phyloP scores from a whole-genome alignment of 2,888 invertebrate species.

The Brachypalpus laphriformis region DNA sequence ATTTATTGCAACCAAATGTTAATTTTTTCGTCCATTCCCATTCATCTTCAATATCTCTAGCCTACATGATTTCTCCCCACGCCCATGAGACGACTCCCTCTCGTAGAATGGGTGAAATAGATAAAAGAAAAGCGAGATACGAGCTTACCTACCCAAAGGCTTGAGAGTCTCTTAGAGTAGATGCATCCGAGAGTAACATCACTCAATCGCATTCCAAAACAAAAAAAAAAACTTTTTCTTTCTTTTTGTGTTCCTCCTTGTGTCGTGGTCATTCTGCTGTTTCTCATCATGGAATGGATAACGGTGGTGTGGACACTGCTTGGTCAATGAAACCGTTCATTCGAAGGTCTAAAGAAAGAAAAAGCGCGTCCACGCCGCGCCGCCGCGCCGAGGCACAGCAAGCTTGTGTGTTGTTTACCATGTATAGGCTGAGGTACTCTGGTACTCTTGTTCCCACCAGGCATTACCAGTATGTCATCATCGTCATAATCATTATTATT shows the following conservation, averaged over 20 bases:
- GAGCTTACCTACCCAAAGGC: background rate
- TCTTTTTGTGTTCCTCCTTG: background rate
- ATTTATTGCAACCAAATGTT: conserved; percentile 44
- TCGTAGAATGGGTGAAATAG: conserved; percentile 26
- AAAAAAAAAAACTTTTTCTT: background rate
- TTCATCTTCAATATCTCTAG: conserved; percentile 18
- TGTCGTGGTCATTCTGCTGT: background rate
- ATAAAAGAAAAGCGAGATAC: conserved; percentile 29
- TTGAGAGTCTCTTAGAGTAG: background rate
- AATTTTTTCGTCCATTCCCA: conserved; percentile 10
- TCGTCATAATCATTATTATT: background rate
- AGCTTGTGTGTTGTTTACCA: background rate
- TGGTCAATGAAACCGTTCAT: conserved; percentile 51
- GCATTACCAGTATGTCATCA: conserved; percentile 28
- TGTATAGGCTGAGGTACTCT: background rate
- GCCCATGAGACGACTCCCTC: conserved; percentile 28
- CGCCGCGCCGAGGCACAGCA: background rate
- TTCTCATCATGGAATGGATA: conserved; percentile 30
- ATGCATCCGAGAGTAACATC: conserved; percentile 21
- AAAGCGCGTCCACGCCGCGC: background rate
- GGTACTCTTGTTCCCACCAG: conserved; percentile 1
- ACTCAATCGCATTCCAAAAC: conserved; percentile 28
- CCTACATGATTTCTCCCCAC: conserved; percentile 32
- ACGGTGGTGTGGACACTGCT: conserved; percentile 28
- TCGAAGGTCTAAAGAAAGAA: conserved; percentile 46